phyloP scores from a whole-genome alignment of 37 sponge, comb jelly and placozoan species.

The Cliona cf. orientalis region DNA sequence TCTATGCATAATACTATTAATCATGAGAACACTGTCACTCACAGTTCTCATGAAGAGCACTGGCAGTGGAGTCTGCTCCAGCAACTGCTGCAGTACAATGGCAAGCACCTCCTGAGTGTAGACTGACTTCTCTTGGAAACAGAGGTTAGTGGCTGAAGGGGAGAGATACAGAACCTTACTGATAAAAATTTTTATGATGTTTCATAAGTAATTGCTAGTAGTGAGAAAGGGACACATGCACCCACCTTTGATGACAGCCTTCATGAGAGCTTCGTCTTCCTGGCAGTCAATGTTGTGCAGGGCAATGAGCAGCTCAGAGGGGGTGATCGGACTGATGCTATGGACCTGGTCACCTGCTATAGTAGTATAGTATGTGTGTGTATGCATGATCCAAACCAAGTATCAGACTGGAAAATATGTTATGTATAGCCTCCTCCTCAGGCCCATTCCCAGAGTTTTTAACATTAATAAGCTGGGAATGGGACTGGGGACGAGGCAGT shows the following conservation, averaged over 20 bases:
- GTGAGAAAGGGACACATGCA: not conserved
- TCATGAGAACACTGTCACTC: slow-evolving; percentile 14
- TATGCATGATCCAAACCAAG: not conserved
- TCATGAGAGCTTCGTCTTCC: slow-evolving; percentile 89
- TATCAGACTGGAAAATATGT: not conserved
- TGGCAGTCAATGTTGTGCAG: slow-evolving; percentile 93
- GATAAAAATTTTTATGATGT: not conserved
- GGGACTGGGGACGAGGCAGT: not conserved
- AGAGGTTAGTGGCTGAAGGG: slow-evolving; percentile 82
- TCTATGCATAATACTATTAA: not conserved
- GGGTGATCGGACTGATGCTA: slow-evolving; percentile 79
- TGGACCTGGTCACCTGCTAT: slow-evolving; percentile 56
- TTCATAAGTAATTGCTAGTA: not conserved
- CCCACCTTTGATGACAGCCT: slow-evolving; percentile 91
- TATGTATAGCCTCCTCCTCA: not conserved
- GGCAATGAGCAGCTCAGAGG: slow-evolving; percentile 91
- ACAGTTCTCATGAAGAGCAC: slow-evolving; percentile 98
- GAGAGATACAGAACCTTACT: not conserved
- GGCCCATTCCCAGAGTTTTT: too few species aligned
- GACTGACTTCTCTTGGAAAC: slow-evolving; percentile 87
- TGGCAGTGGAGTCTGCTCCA: slow-evolving; percentile 92
- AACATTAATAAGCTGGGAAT: too few species aligned
- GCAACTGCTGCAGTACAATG: slow-evolving; percentile 89
- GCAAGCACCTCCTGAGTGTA: slow-evolving; percentile 94
- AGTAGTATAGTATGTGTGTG: not conserved